phyloP scores from a whole-genome alignment of 2,888 invertebrate genomes.

The Congeria kusceri region DNA sequence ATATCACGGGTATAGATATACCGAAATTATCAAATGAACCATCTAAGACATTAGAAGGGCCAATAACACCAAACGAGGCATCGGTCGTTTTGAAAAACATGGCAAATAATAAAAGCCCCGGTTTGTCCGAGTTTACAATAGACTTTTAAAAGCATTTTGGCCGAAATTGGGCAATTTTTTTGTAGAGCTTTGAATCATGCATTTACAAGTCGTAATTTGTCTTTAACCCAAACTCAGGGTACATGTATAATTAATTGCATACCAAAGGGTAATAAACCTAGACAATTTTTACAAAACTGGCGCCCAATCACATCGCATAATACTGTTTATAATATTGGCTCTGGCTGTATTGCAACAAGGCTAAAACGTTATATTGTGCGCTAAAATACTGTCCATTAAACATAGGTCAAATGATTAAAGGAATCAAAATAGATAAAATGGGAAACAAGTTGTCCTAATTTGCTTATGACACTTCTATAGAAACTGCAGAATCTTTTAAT shows the following conservation, averaged over 20 bases:
- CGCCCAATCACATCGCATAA: slow-evolving; percentile 20
- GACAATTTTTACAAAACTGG: background rate
- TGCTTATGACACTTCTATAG: slow-evolving; percentile 6
- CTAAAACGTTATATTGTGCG: slow-evolving; percentile 24
- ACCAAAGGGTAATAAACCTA: no score
- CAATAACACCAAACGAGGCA: background rate
- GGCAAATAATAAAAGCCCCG: slow-evolving; percentile 16
- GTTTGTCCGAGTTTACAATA: background rate
- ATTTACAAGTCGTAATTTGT: no score
- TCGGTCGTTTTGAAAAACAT: slow-evolving; percentile 5
- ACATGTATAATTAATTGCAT: no score
- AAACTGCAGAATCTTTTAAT: background rate
- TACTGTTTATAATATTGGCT: slow-evolving; percentile 46
- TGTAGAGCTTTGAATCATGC: no score
- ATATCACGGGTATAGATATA: no score
- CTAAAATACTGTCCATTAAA: slow-evolving; percentile 15
- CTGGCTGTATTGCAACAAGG: slow-evolving; percentile 40
- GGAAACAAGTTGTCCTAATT: slow-evolving; percentile 2
- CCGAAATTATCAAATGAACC: background rate
- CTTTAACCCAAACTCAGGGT: no score
- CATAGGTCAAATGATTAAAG: background rate
- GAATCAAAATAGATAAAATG: background rate
- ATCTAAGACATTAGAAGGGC: background rate
- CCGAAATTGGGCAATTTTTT: no score
- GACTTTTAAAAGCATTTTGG: no score